phyloP scores from a whole-genome alignment of 2,888 invertebrate species.

The Tetropium fuscum region DNA sequence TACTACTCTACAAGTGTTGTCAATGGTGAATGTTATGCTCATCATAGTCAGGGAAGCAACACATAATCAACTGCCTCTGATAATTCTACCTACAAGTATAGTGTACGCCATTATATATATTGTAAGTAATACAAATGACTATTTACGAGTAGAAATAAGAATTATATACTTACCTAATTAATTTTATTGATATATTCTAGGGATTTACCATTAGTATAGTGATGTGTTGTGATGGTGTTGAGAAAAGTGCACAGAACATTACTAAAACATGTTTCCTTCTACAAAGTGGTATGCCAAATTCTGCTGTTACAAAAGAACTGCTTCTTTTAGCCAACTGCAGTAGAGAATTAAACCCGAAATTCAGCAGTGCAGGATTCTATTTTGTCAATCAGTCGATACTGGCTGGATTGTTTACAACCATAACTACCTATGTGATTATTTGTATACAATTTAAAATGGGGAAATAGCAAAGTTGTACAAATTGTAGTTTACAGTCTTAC shows the following conservation, averaged over 20 bases:
- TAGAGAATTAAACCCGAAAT: neutral
- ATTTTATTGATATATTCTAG: no score
- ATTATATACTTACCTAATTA: no score
- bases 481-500: no score
- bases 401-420: conserved; percentile 7
- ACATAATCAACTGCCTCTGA: no score
- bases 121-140: no score
- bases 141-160: no score
- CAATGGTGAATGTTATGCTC: no score
- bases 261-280: conserved; percentile 9
- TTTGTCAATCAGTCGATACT: conserved; percentile 17
- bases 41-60: no score
- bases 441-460: conserved; percentile 24
- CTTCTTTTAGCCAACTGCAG: conserved; percentile 6
- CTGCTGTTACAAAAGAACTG: conserved; percentile 9
- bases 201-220: conserved; percentile 3
- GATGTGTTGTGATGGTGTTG: conserved; percentile 10
- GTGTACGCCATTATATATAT: no score
- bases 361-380: conserved; percentile 22
- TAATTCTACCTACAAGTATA: no score
- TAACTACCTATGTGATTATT: conserved; percentile 26
- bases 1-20: no score
- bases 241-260: conserved; percentile 10
- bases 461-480: no score
- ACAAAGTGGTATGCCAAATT: conserved; percentile 14